These are phyloP conservation scores for Bombus vancouverensis DNA, from an alignment of 1,140 invertebrate species.

Conservation along the genomic window DNA sequence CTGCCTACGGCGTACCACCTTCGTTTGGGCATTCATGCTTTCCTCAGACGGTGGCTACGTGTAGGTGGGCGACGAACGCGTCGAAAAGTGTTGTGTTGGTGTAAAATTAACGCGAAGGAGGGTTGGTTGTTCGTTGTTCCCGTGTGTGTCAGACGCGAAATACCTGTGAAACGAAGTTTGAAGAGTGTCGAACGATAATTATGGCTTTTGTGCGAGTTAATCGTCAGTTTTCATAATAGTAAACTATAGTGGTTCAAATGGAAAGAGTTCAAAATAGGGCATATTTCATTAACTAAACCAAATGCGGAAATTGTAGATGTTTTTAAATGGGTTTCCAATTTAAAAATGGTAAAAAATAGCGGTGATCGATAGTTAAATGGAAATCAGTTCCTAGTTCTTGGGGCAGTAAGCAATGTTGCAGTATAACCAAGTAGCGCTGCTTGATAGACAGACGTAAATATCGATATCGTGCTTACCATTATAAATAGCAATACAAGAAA, in stretches of 20 bases:
- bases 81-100: constrained; percentile 56
- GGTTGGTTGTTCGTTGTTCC: constrained; percentile 38
- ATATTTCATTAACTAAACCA: not conserved
- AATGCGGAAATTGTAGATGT: not conserved
- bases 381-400: not conserved
- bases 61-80: constrained; percentile 42
- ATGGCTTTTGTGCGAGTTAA: not conserved
- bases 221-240: too few species aligned
- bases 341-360: not conserved
- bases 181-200: constrained; percentile 2
- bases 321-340: constrained; percentile 5
- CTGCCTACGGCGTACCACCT: constrained; percentile 76
- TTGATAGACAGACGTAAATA: not conserved
- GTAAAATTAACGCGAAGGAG: constrained; percentile 50
- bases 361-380: constrained; percentile 3
- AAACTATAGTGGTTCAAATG: not conserved
- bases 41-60: constrained; percentile 51
- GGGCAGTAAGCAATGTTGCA: not conserved
- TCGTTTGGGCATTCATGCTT: constrained; percentile 64
- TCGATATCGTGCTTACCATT: not conserved
- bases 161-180: not conserved
- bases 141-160: not conserved
- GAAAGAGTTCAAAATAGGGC: too few species aligned
- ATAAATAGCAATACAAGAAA: not conserved
- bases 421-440: not conserved